Conservation (phyloP, 1,140 invertebrate species). For the Xylocopa sonorina region DNA sequence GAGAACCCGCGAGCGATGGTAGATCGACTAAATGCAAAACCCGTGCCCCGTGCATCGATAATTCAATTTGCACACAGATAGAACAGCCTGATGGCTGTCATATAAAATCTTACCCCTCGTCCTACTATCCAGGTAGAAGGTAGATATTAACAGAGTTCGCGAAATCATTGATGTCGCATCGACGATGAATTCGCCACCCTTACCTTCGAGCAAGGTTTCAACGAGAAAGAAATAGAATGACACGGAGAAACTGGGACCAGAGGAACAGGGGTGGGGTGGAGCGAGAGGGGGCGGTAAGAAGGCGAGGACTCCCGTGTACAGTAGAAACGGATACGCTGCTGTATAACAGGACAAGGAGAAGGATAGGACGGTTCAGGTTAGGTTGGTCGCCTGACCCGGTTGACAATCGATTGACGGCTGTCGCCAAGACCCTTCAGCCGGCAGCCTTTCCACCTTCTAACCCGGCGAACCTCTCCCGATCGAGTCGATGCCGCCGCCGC, state of each 20-base stretch:
- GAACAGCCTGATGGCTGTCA: no score
- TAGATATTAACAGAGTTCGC: no score
- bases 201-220: no score
- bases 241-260: background rate
- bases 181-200: no score
- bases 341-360: slow-evolving; percentile 50
- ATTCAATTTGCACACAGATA: no score
- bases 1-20: no score
- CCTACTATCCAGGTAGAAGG: no score
- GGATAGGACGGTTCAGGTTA: slow-evolving; percentile 70
- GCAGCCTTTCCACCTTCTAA: slow-evolving; percentile 69
- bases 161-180: no score
- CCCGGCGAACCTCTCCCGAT: slow-evolving; percentile 61
- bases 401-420: slow-evolving; percentile 83
- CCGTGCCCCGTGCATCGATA: no score
- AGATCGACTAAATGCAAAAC: no score
- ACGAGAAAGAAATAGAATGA: background rate
- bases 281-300: background rate
- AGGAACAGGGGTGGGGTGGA: background rate
- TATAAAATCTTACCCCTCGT: no score
- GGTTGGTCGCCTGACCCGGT: slow-evolving; percentile 81
- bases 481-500: slow-evolving; percentile 50
- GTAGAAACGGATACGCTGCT: slow-evolving; percentile 42
- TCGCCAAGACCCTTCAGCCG: slow-evolving; percentile 80
- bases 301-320: background rate